These are phyloP conservation scores for Alethe castanea DNA, from an alignment of 2,113 vertebrate genomes.

Conservation along the genomic window DNA sequence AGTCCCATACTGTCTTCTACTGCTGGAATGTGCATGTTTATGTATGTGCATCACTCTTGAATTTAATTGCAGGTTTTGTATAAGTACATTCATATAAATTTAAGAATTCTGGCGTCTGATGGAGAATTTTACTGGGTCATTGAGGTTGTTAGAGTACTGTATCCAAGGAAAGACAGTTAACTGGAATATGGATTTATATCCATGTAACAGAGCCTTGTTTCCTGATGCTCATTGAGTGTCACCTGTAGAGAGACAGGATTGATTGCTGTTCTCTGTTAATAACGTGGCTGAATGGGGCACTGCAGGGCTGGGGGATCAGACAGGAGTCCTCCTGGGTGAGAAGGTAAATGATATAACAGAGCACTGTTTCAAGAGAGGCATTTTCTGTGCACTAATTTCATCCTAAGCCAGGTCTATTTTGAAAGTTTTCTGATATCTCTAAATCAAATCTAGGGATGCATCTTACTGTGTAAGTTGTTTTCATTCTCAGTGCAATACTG, in stretches of 20 bases:
- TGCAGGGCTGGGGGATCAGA: not conserved
- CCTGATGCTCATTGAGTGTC: not conserved
- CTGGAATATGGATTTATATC: not conserved
- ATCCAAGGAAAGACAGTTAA: not conserved
- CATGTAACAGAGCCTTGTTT: not conserved
- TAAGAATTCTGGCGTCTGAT: not conserved
- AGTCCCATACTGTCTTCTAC: not conserved
- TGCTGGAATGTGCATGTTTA: not conserved
- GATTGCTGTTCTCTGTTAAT: not conserved
- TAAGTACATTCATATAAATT: not conserved
- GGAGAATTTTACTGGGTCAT: not conserved
- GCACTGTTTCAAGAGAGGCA: not conserved
- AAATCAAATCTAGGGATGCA: not conserved
- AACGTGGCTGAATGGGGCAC: not conserved
- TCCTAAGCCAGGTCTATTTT: not conserved
- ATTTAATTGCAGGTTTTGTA: not conserved
- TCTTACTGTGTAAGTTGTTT: not conserved
- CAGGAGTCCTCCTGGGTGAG: not conserved
- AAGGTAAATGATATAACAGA: not conserved
- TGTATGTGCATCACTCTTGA: not conserved
- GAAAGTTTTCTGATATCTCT: not conserved
- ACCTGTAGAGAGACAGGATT: not conserved
- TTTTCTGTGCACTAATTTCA: not conserved
- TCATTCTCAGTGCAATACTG: not conserved
- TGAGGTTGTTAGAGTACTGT: not conserved